Evolutionary conservation across 2,888 invertebrate genomes (phyloP).

Genomic region (Lamproptera curius): DNA sequence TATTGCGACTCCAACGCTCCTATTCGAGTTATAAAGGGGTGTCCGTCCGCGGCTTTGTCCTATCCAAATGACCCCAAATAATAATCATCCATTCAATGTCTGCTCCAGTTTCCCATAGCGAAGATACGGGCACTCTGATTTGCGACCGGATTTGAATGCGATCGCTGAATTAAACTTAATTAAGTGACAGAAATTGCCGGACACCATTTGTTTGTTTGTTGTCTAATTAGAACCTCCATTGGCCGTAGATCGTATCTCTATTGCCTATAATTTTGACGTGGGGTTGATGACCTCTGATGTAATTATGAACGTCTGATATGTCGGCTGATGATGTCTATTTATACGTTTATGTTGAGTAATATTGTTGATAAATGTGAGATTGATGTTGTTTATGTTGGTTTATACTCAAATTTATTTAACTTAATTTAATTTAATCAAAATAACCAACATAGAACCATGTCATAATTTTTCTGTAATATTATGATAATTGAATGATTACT

Average conservation of each 20-base stretch:
- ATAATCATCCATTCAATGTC: conserved; percentile 67
- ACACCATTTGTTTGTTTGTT: conserved; percentile 38
- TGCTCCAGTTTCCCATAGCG: conserved; percentile 66
- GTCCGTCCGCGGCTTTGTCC: conserved; percentile 59
- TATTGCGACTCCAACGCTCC: conserved; percentile 43
- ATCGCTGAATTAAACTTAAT: conserved; percentile 65
- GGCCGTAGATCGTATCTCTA: conserved; percentile 25
- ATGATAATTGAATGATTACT: no score
- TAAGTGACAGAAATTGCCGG: conserved; percentile 51
- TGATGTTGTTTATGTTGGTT: no score
- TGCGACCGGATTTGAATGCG: conserved; percentile 64
- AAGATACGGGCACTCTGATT: conserved; percentile 75
- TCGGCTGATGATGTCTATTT: background rate
- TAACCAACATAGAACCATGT: no score
- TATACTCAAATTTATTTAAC: no score
- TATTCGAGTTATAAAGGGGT: conserved; percentile 47
- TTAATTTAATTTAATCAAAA: no score
- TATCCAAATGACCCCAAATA: conserved; percentile 70
- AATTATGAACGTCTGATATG: conserved; percentile 1
- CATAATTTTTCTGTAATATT: no score
- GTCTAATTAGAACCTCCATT: conserved; percentile 34
- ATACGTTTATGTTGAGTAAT: no score
- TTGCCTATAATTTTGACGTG: conserved; percentile 17
- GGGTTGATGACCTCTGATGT: conserved; percentile 9
- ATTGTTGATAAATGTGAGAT: no score